Evolutionary conservation across 35 echinoderm and acorn worm genomes (phyloP), one percentile per base, ranked within the genome.

Genomic region (Ptychodera flava): DNA sequence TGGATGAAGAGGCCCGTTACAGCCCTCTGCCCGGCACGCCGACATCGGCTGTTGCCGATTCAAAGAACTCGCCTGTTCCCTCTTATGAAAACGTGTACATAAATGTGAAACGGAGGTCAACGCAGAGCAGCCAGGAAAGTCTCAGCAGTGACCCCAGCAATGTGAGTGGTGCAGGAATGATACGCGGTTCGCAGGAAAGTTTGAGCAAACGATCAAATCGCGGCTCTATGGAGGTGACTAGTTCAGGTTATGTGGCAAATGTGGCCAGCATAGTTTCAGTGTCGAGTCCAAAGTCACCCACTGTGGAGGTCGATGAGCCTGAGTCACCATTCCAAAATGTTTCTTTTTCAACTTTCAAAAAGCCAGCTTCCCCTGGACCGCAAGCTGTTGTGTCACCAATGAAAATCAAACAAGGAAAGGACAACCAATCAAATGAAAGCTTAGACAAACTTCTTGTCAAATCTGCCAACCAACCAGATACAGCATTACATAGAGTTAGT

Each of bases 261-360:
- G 45, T 64, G 22, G 22, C 45, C 6, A 64, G 6, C 22, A n/a
- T n/a, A n/a, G 45, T 22, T 12, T 22, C 45, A 6, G 22, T 64
- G 6, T 12, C 22, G 45, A 64, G 45, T 64, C 45, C 45, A 12
- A 64, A 6, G 22, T 64, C 45, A 64, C 45, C 45, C 6, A 64
- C 45, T 12, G 6, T 22, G 22, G 45, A 64, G 22, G 45, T 64
- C 22, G 45, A 64, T 12, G 45, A 64, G 22, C 45, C 45, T 64
- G 45, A 64, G 6, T 64, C 45, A 64, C 45, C 45, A 64, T 78
- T 84, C 35, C 85, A 93, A 83, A 53, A 81, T 64, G 78, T 89
- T 81, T 90, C 90, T 1, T 99, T 99, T 78, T 99, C 96, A 75
- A 99, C 96, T 28, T 99, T 99, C 36, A 99, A 99, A 81, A 90